A percentile compares a stretch with the other conserved stretches of the same genome.
Conservation (phyloP, 2,888 invertebrate species). For the Eilema depressum region DNA sequence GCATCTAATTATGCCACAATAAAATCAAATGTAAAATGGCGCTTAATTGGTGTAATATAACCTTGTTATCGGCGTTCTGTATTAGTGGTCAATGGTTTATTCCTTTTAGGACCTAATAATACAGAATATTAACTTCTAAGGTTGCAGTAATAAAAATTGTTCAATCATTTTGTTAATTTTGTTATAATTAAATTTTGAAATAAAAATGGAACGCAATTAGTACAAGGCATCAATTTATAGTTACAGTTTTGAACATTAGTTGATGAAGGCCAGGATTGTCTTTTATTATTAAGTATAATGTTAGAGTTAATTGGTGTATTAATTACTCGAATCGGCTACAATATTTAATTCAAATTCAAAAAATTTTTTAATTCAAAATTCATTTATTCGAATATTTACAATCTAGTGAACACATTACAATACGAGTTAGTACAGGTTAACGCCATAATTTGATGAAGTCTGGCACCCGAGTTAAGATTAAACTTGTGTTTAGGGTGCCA, state of each 20-base stretch:
- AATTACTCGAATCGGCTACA: too few relatives aligned
- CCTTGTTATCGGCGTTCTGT: slow-evolving; percentile 69
- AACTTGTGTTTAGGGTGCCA: too few relatives aligned
- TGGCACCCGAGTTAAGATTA: too few relatives aligned
- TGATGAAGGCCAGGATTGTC: not conserved
- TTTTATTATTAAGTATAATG: not conserved
- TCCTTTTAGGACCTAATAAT: slow-evolving; percentile 51
- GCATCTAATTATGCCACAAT: slow-evolving; percentile 69
- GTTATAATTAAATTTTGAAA: not conserved
- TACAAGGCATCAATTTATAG: not conserved
- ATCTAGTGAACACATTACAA: too few relatives aligned
- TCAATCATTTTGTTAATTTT: not conserved
- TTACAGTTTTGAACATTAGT: not conserved
- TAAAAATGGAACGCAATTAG: not conserved
- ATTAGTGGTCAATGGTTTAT: slow-evolving; percentile 56
- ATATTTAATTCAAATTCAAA: too few relatives aligned
- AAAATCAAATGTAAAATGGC: slow-evolving; percentile 71
- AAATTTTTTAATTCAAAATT: too few relatives aligned
- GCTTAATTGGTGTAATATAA: slow-evolving; percentile 69
- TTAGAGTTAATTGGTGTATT: too few relatives aligned
- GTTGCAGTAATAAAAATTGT: not conserved
- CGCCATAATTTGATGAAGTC: too few relatives aligned
- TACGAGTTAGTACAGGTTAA: too few relatives aligned
- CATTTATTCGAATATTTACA: too few relatives aligned
- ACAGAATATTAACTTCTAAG: not conserved